Evolutionary conservation across 2,888 invertebrate genomes (phyloP).

Genomic region (Cloeon dipterum): DNA sequence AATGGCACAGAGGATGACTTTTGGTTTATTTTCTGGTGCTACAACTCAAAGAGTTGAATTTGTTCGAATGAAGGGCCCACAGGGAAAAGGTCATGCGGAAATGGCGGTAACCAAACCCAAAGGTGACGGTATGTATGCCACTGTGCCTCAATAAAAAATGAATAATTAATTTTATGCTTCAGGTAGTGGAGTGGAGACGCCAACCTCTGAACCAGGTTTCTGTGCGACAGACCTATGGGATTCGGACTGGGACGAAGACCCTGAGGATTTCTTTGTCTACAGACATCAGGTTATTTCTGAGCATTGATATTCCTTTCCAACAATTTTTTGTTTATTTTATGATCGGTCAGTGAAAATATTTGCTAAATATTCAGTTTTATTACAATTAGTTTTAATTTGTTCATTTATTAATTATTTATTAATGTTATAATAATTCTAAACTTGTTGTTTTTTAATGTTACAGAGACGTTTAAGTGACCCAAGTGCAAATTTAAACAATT

Average conservation of each 20-base stretch:
- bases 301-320: background rate
- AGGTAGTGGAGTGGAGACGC: slow-evolving; percentile 77
- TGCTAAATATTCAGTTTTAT: background rate
- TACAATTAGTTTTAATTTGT: slow-evolving; percentile 1
- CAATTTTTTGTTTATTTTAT: background rate
- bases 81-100: slow-evolving; percentile 90
- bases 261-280: slow-evolving; percentile 63
- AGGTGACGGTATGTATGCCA: slow-evolving; percentile 19
- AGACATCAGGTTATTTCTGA: slow-evolving; percentile 36
- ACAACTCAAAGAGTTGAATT: slow-evolving; percentile 77
- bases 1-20: slow-evolving; percentile 88
- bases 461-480: slow-evolving; percentile 80
- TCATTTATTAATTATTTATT: too few relatives aligned
- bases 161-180: slow-evolving; percentile 6
- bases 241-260: slow-evolving; percentile 69
- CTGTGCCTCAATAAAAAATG: too few relatives aligned
- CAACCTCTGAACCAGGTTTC: slow-evolving; percentile 72
- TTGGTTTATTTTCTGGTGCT: slow-evolving; percentile 62
- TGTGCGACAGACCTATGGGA: slow-evolving; percentile 77
- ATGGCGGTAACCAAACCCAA: slow-evolving; percentile 90
- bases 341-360: too few relatives aligned
- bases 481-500: slow-evolving; percentile 69
- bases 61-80: slow-evolving; percentile 94
- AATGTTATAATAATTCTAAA: too few relatives aligned
- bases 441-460: background rate